Base-by-base conservation (phyloP, 2,888 invertebrate species). In the Ptychoptera contaminata region DNA sequence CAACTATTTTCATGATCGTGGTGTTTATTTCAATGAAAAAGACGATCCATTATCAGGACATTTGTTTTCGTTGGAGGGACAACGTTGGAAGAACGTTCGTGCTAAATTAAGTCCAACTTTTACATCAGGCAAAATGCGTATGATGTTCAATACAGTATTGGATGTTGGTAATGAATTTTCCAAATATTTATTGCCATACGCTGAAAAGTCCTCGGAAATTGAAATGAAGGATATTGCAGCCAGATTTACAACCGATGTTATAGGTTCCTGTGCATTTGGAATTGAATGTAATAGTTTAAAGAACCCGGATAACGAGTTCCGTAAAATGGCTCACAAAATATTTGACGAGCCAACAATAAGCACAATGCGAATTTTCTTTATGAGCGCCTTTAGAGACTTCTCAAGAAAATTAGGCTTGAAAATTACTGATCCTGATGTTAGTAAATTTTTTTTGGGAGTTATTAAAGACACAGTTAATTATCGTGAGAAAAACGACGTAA, bases 51-150 rank as follows among this genome's bases (percentile, higher is more conserved):
- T 67, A 2, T 51, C 57, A 0, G 60, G 52, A 0, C 57, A 65
- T 48, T 48, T 68, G 8, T 52, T 63, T 9, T 50, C 52, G 11
- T 44, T 65, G 23, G 61, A 60, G 2, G 69, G 66, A 2, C 54
- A 58, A 2, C 58, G 63, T 40, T 72, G 72, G 72, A 67, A 63
- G 39, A 55, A 56, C 12, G 51, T 70, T 36, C 56, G 72, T 10
- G 53, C 57, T 1, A 66, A 68, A 40, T 46, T 71, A 16, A 63
- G 67, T 0, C 67, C 70, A 0, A 65, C 67, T 0, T 72, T 72
- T 43, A 67, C 67, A 1, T 62, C 68, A 0, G 68, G 67, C 7
- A 70, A 67, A 51, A 67, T 72, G 58, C 69, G 66, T 49, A 58
- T 55, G 31, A 69, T 70, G 68, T 67, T 65, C 41, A 53, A 55